Base-by-base conservation (phyloP, 2,888 invertebrate species). In the Chrysomela aeneicollis region DNA sequence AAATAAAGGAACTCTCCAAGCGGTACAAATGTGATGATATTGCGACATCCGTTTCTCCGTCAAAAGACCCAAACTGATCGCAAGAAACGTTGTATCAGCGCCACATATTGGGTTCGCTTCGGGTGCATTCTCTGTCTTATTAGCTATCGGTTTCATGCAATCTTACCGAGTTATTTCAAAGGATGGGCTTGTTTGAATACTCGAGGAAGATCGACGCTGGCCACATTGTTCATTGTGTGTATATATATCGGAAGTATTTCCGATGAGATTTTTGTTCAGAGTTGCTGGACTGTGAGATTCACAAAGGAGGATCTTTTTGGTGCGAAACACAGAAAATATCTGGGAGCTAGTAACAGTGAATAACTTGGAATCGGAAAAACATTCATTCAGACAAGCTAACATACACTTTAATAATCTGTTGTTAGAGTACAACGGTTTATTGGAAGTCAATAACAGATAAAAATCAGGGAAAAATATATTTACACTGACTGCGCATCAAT, bases 11-110 rank as follows among this genome's bases (percentile, higher is more conserved):
- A n/a, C 42, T 42, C 1, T 15, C 42, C 10, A 42, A 42, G 15
- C 42, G 42, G 1, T 42, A 42, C 42, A 42, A 42, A 42, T 42
- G 42, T 42, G 42, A 8, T 42, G 42, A 42, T 42, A 42, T 42
- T 42, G 42, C 42, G n/a, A 42, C 42, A 35, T 35, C 12, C 15
- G n/a, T 2, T 42, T 42, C 12, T 15, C 8, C n/a, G 10, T 35
- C 42, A 15, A 42, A 26, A 26, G 4, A 26, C 26, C 26, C 4
- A 26, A 10, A 35, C 10, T 10, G 10, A 35, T 35, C 32, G 2
- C 15, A 15, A 42, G 42, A 42, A 42, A 42, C 12, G 15, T 15
- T 15, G 42, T 42, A n/a, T 42, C 42, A 15, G 15, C 3, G 35
- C 8, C 35, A 35, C 12, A 35, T 35, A 35, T 35, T 35, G 26